These are phyloP conservation scores for Heloderma charlesbogerti DNA, from an alignment of 2,113 vertebrate genomes.

Conservation along the genomic window DNA sequence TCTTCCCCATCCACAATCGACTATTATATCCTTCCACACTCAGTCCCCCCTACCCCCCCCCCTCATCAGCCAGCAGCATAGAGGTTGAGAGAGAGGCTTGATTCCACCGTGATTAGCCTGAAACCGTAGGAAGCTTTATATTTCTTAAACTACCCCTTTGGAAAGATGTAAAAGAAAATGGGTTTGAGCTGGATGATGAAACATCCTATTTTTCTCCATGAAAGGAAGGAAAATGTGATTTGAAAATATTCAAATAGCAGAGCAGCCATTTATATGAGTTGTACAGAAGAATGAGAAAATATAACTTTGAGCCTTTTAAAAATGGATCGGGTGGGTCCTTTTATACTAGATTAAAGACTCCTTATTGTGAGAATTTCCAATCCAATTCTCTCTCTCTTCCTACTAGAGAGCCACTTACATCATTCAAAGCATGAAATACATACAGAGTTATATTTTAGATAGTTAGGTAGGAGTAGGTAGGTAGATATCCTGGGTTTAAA, in stretches of 20 bases:
- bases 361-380: background rate
- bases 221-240: background rate
- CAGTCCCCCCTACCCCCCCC: too few species aligned
- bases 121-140: constrained; percentile 34
- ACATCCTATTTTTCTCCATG: constrained; percentile 31
- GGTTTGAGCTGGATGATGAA: constrained; percentile 26
- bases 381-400: background rate
- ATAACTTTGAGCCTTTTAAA: background rate
- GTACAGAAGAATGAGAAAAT: background rate
- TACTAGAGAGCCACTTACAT: background rate
- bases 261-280: background rate
- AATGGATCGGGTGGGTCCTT: background rate
- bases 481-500: background rate
- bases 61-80: constrained; percentile 25
- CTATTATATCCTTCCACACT: background rate
- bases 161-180: constrained; percentile 59
- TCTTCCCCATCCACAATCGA: background rate
- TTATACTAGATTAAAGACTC: background rate
- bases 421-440: background rate
- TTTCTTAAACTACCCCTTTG: constrained; percentile 56
- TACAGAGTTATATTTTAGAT: background rate
- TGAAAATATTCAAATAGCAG: constrained; percentile 13
- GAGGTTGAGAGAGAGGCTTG: constrained; percentile 9
- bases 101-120: constrained; percentile 42
- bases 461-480: background rate